phyloP scores from a whole-genome alignment of 2,797 vertebrate genomes.

The Synaphobranchus kaupii region DNA sequence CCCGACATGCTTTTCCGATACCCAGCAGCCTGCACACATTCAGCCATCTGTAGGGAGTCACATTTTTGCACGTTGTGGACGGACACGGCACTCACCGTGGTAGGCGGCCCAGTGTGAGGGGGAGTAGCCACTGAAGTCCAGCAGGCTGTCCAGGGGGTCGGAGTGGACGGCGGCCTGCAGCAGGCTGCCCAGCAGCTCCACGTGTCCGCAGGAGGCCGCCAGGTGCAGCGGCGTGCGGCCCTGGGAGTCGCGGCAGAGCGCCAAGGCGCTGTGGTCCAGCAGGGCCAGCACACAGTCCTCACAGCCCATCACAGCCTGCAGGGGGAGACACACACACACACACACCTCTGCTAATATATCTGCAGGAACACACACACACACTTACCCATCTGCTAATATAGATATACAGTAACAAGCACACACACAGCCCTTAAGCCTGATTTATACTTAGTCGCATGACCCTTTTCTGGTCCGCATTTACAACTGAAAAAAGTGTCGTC shows the following conservation, averaged over 20 bases:
- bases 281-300: conserved; percentile 90
- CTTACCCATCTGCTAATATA: neutral
- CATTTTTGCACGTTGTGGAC: too few species aligned
- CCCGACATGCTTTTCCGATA: neutral
- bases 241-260: conserved; percentile 88
- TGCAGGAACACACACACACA: neutral
- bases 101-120: conserved; percentile 97
- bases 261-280: conserved; percentile 90
- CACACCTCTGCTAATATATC: neutral
- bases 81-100: conserved; percentile 76
- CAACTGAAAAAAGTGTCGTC: too few species aligned
- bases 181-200: conserved; percentile 82
- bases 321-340: conserved; percentile 7
- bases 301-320: conserved; percentile 86
- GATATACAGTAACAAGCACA: too few species aligned
- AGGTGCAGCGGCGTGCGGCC: conserved; percentile 93
- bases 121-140: conserved; percentile 93
- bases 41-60: too few species aligned
- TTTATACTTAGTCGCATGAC: too few species aligned
- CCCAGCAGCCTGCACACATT: neutral
- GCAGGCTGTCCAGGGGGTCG: conserved; percentile 86
- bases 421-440: too few species aligned
- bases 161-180: conserved; percentile 83
- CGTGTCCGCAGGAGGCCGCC: conserved; percentile 88
- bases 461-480: too few species aligned